phyloP scores from a whole-genome alignment of 1,140 invertebrate genomes.

The Riptortus pedestris region DNA sequence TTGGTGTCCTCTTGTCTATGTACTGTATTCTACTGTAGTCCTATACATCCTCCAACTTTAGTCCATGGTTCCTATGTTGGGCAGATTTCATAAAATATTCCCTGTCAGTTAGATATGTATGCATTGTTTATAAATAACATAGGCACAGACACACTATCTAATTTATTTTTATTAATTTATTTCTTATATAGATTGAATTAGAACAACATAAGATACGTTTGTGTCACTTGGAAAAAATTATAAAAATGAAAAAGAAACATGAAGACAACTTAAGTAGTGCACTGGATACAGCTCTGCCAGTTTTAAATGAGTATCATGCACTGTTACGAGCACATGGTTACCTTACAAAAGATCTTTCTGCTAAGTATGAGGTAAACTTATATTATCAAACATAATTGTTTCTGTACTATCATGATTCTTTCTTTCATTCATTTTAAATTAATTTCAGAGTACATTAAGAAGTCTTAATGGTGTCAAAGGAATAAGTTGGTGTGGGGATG shows the following conservation, averaged over 20 bases:
- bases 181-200: background rate
- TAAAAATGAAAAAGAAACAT: conserved; percentile 11
- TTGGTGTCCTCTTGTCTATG: too few species aligned
- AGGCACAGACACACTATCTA: too few species aligned
- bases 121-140: too few species aligned
- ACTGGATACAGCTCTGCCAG: background rate
- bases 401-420: too few species aligned
- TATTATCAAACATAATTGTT: too few species aligned
- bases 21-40: too few species aligned
- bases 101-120: too few species aligned
- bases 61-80: too few species aligned
- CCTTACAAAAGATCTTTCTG: background rate
- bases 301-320: conserved; percentile 10
- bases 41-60: too few species aligned
- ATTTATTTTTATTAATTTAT: background rate
- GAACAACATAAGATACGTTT: conserved; percentile 16
- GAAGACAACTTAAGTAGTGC: conserved; percentile 3
- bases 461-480: conserved; percentile 4
- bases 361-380: conserved; percentile 20
- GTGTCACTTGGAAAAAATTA: conserved; percentile 4
- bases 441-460: background rate
- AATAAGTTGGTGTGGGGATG: background rate
- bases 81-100: too few species aligned
- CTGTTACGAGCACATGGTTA: conserved; percentile 6
- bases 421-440: background rate